Conservation (phyloP, 2,113 vertebrate species). For the Pycnonotus jocosus region DNA sequence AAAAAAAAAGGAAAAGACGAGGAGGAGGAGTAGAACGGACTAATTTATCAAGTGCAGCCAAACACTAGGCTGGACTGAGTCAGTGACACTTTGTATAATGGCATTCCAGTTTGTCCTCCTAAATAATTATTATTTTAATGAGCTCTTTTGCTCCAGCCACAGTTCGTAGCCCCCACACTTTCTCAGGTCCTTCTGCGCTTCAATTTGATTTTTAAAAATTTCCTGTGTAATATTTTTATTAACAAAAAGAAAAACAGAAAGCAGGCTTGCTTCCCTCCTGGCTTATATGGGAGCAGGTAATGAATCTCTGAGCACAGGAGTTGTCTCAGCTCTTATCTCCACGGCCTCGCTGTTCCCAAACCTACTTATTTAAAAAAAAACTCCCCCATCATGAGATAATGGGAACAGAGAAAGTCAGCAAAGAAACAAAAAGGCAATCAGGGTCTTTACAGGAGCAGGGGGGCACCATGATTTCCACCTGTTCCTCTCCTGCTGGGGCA, state of each 20-base stretch:
- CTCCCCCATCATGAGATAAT: background rate
- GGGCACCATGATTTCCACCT: background rate
- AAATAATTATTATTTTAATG: constrained; percentile 44
- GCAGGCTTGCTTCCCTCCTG: background rate
- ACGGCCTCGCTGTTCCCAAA: background rate
- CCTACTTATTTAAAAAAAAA: background rate
- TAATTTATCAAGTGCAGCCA: constrained; percentile 36
- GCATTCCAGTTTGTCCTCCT: constrained; percentile 10
- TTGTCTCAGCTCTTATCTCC: background rate
- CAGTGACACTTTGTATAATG: background rate
- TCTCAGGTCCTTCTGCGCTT: background rate
- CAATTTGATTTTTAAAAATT: background rate
- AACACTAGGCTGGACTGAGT: background rate
- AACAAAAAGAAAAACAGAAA: background rate
- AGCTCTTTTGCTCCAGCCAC: constrained; percentile 61
- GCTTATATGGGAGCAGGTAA: background rate
- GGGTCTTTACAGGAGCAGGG: background rate
- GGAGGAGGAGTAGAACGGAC: background rate
- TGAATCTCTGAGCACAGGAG: background rate
- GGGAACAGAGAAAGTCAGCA: background rate
- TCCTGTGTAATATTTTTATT: background rate
- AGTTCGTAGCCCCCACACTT: constrained; percentile 61
- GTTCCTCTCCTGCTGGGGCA: background rate
- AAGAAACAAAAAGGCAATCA: constrained; percentile 10
- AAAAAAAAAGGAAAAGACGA: too few species aligned